Evolutionary conservation across 2,888 invertebrate species (phyloP).

Genomic region (Spilarctia lutea): DNA sequence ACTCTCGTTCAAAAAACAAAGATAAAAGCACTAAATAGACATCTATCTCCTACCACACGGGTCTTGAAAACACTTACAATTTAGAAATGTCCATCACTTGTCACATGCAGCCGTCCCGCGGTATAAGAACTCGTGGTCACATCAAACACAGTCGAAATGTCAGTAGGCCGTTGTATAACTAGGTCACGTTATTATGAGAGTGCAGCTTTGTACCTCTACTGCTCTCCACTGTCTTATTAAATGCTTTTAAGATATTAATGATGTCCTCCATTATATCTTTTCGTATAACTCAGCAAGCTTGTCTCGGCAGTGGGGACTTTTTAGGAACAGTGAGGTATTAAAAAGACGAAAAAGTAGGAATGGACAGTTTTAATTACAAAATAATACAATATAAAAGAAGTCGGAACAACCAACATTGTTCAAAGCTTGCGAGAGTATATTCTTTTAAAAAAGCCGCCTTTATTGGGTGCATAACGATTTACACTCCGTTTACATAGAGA

Average conservation of each 20-base stretch:
- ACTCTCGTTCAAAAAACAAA: too few relatives aligned
- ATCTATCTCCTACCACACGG: neutral
- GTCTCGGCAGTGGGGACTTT: neutral
- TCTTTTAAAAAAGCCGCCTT: neutral
- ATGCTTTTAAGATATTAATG: constrained; percentile 46
- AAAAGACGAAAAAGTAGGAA: neutral
- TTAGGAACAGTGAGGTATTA: neutral
- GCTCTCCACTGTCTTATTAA: constrained; percentile 12
- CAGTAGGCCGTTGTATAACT: constrained; percentile 61
- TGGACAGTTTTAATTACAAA: neutral
- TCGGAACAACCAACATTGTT: neutral
- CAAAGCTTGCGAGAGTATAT: neutral
- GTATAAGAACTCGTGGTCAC: constrained; percentile 29
- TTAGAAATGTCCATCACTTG: neutral
- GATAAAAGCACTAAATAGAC: neutral
- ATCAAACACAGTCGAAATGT: constrained; percentile 54
- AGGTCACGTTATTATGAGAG: constrained; percentile 64
- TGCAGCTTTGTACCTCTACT: constrained; percentile 41
- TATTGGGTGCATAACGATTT: neutral
- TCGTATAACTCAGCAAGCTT: neutral
- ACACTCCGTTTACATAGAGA: neutral
- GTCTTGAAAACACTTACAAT: neutral
- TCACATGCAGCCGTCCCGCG: constrained; percentile 9
- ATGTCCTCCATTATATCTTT: neutral
- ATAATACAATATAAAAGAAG: too few relatives aligned